phyloP scores from a whole-genome alignment of 2,113 vertebrate genomes.

The Delphinus delphis region DNA sequence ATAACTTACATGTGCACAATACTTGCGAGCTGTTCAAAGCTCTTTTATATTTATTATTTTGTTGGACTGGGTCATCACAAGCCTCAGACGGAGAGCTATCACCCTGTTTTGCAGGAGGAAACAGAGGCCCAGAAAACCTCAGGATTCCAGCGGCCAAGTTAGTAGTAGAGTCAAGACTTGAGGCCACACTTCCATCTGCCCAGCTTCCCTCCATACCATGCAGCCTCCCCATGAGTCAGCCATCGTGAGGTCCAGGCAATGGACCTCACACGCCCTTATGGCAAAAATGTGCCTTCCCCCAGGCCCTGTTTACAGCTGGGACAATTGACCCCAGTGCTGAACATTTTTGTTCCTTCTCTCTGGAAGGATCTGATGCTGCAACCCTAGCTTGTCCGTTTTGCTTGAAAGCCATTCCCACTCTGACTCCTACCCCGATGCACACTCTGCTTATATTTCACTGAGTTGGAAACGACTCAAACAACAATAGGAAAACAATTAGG shows the following conservation, averaged over 20 bases:
- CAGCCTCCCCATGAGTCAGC: neutral
- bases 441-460: neutral
- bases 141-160: neutral
- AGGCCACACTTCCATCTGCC: neutral
- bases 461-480: neutral
- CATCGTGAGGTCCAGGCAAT: neutral
- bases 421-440: neutral
- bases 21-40: slow-evolving; percentile 34
- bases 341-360: neutral
- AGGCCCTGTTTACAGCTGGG: neutral
- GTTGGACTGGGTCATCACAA: neutral
- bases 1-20: neutral
- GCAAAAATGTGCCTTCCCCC: neutral
- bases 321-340: neutral
- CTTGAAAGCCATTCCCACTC: slow-evolving; percentile 19
- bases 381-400: slow-evolving; percentile 3
- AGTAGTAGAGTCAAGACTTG: neutral
- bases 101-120: neutral
- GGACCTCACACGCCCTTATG: neutral
- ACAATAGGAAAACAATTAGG: neutral
- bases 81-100: neutral
- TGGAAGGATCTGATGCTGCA: neutral
- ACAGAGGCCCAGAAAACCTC: neutral
- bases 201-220: neutral
- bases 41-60: neutral